Evolutionary conservation across 2,888 invertebrate genomes (phyloP).

Genomic region (Siphlonurus alternatus): DNA sequence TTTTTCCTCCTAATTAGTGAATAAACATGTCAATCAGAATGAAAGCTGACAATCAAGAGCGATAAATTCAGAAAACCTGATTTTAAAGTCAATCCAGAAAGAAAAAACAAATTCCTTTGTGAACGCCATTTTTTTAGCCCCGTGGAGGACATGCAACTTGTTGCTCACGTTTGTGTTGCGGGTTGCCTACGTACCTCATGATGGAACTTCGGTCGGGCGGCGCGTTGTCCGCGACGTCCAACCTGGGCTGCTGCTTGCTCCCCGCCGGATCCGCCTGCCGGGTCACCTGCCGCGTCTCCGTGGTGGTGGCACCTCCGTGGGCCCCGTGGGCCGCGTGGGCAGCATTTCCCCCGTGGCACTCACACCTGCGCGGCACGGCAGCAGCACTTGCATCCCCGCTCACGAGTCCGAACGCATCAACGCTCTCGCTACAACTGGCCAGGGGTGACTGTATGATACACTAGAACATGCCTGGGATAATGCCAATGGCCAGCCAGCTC

Average conservation of each 20-base stretch:
- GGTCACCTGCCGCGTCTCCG: conserved; percentile 22
- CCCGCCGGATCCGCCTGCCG: conserved; percentile 22
- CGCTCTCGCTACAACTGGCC: not conserved
- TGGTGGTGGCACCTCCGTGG: conserved; percentile 17
- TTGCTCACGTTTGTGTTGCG: no score
- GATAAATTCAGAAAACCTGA: no score
- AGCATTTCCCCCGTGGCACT: not conserved
- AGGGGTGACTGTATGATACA: no score
- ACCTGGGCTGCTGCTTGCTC: conserved; percentile 5
- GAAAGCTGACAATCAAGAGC: no score
- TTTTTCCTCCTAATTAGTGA: no score
- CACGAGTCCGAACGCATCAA: not conserved
- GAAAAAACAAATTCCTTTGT: no score
- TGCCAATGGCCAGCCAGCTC: no score
- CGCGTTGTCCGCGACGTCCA: conserved; percentile 19
- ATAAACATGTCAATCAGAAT: no score
- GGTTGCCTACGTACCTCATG: conserved; percentile 23
- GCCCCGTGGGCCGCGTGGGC: conserved; percentile 18
- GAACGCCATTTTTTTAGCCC: no score
- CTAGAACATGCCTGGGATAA: no score
- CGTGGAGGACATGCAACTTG: no score
- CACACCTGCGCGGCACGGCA: not conserved
- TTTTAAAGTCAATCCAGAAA: no score
- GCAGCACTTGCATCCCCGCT: not conserved
- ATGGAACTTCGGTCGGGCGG: conserved; percentile 25